A percentile compares a stretch with the other conserved stretches of the same genome.
These are phyloP conservation scores for Melanotaenia maccullochi DNA, from an alignment of 2,797 vertebrate genomes.

Conservation along the genomic window DNA sequence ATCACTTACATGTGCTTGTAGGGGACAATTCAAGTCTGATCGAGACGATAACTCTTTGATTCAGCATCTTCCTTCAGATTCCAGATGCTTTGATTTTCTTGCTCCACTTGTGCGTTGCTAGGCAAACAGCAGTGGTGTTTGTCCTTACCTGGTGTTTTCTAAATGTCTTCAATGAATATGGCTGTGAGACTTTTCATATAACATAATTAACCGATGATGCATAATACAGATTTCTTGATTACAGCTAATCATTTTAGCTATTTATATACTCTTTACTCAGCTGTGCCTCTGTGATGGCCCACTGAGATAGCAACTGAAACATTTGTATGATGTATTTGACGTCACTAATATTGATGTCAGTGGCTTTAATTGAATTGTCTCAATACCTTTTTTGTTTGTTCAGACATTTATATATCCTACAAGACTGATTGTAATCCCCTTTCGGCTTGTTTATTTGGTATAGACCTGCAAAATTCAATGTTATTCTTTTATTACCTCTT, in stretches of 20 bases:
- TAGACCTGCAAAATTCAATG: not conserved
- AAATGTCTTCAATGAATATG: not conserved
- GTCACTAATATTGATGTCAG: not conserved
- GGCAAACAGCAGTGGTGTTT: not conserved
- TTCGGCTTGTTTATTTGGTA: not conserved
- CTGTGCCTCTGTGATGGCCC: not conserved
- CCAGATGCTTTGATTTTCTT: constrained; percentile 42
- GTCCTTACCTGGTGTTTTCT: not conserved
- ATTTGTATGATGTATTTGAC: not conserved
- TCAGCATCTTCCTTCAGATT: constrained; percentile 37
- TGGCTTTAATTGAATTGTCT: not conserved
- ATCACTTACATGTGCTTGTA: constrained; percentile 47
- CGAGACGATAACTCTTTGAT: constrained; percentile 38
- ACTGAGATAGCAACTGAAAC: not conserved
- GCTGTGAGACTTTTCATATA: not conserved
- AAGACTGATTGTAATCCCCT: not conserved
- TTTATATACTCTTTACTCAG: not conserved
- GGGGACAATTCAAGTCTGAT: constrained; percentile 46
- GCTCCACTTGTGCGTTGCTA: not conserved
- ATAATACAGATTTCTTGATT: not conserved
- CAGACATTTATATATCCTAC: not conserved
- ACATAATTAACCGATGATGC: not conserved
- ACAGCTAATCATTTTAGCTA: not conserved
- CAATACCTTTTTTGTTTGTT: not conserved
- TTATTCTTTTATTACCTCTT: not conserved